Base-by-base conservation (phyloP, 2,888 invertebrate species). In the Carcina quercana region DNA sequence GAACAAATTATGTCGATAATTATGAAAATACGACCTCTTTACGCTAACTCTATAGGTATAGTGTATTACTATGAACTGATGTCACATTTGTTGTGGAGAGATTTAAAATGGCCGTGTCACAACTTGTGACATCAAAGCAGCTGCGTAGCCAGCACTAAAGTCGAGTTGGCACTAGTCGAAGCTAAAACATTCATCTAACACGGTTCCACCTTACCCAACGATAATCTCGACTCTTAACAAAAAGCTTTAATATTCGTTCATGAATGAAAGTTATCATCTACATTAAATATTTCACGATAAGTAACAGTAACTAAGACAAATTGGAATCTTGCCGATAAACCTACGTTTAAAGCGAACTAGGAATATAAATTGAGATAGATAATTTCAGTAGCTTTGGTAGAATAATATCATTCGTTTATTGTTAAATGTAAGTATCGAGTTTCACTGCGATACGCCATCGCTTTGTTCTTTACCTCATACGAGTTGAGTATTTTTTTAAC, bases 331-430 rank as follows among this genome's bases (percentile, higher is more conserved):
- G 73, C 75, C 76, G 69, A 79, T 80, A 78, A 67, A 72, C 59
- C 78, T 83, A 83, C 68, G 52, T 66, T 70, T 80, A 80, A 80
- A 82, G 80, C 80, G 72, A 76, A 75, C 76, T 82, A 83, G 80
- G 82, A 82, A 82, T 83, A 80, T 65, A 67, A 62, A 69, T 71
- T 79, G 79, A 82, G 78, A 79, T 79, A 80, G 75, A 71, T 73
- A 74, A 76, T 74, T 78, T 79, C 78, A 75, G 71, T 73, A 75
- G 68, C 82, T 83, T 83, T 82, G 82, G 82, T 75, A 73, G 74
- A 71, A 59, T 74, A 71, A 73, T 73, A 76, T 74, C 69, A 70
- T 71, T 59, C 42, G 50, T 65, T 53, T 55, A 56, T 59, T 59
- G 52, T 59, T 53, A 48, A 45, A 19, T n/a, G n/a, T 17, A 45